phyloP scores from a whole-genome alignment of 2,888 invertebrate genomes.

The Dryadula phaetusa region DNA sequence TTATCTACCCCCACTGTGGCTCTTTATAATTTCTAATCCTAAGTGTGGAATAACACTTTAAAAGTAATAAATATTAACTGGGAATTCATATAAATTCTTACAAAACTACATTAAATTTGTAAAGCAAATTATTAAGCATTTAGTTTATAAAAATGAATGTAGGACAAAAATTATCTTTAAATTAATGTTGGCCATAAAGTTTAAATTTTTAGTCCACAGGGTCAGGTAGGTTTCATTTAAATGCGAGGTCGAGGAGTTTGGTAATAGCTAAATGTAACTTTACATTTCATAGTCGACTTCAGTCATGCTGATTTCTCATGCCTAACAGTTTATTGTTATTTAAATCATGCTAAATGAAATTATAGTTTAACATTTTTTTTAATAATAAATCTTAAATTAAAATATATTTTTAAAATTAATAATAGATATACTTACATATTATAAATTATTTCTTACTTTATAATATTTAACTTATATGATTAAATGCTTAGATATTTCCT shows the following conservation, averaged over 20 bases:
- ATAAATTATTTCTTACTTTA: not conserved
- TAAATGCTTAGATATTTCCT: conserved; percentile 5
- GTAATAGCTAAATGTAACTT: conserved; percentile 15
- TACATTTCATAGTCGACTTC: not conserved
- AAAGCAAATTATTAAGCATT: not conserved
- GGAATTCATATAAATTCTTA: not conserved
- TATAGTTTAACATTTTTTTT: too few species aligned
- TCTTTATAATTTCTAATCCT: not conserved
- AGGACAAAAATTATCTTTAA: conserved; percentile 4
- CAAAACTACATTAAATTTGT: not conserved
- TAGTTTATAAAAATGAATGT: not conserved
- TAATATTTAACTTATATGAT: not conserved
- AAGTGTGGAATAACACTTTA: too few species aligned
- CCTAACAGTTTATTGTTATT: not conserved
- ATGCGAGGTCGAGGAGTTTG: conserved; percentile 14
- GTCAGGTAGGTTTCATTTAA: conserved; percentile 19
- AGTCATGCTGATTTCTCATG: not conserved
- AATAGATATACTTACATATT: too few species aligned
- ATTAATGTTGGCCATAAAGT: conserved; percentile 12
- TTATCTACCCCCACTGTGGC: too few species aligned
- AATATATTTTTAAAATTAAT: too few species aligned
- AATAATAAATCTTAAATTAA: too few species aligned
- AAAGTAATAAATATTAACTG: too few species aligned
- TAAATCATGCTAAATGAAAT: not conserved
- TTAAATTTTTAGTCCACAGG: conserved; percentile 19